A percentile compares a stretch with the other conserved stretches of the same genome.
Conservation (phyloP, 2,113 vertebrate species). For the Cyanistes caeruleus region DNA sequence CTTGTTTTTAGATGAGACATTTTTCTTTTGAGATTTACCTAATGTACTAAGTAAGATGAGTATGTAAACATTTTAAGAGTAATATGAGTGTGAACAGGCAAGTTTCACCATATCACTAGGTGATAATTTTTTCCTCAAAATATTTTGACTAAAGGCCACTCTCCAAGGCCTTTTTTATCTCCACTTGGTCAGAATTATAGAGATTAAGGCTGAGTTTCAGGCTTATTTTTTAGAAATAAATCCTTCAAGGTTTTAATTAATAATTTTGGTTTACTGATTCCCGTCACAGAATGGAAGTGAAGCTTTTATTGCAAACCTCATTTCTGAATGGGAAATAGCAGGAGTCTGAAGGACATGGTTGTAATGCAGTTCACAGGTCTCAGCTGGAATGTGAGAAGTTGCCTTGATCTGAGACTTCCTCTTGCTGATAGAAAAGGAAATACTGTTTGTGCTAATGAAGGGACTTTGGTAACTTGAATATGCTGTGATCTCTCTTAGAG, state of each 20-base stretch:
- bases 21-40: neutral
- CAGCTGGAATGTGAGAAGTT: neutral
- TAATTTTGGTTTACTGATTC: neutral
- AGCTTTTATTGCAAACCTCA: neutral
- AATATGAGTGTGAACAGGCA: neutral
- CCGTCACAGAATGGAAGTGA: neutral
- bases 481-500: neutral
- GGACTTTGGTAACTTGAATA: neutral
- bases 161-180: neutral
- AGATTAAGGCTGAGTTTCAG: neutral
- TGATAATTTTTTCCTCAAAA: neutral
- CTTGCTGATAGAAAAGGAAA: constrained; percentile 18
- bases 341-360: neutral
- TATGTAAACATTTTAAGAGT: neutral
- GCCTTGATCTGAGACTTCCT: neutral
- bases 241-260: neutral
- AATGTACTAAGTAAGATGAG: neutral
- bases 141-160: neutral
- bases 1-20: neutral
- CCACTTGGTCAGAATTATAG: neutral
- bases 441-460: neutral
- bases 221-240: neutral
- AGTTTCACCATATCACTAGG: neutral
- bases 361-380: neutral
- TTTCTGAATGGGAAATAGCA: neutral